Evolutionary conservation across 2,113 vertebrate genomes (phyloP), one percentile per base, ranked within the genome.

Genomic region (Cynoglossus semilaevis): DNA sequence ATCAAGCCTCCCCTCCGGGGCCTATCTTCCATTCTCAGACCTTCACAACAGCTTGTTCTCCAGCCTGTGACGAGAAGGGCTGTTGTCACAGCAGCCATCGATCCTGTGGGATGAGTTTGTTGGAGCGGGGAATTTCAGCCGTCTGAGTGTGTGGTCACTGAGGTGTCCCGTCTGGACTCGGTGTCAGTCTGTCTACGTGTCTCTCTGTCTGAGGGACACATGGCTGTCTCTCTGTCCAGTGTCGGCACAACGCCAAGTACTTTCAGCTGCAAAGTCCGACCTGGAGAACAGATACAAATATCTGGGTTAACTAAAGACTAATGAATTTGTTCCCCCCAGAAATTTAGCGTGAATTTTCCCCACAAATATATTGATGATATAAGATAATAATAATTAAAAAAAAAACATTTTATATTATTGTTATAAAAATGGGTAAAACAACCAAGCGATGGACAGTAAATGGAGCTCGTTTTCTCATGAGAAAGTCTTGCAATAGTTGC

Each of bases 51-150:
- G 74, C 85, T 85, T 85, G 80, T 85, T 87, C 80, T 77, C 50
- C 74, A 64, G 81, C 58, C 79, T 80, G 85, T 83, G 85, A 87
- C 81, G 71, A 77, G 77, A 72, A 48, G 63, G 40, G 49, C 80
- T 72, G 83, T 80, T 79, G 87, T 88, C 85, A 86, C 72, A 74
- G 83, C 67, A 67, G 80, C 82, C 67, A 89, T 87, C 81, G 79
- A 87, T 87, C 82, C 74, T 53, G 68, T 57, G 78, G 75, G 83
- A 87, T 82, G 85, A 83, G 83, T 85, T 82, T 77, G 80, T 85
- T 60, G 38, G 72, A 66, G 58, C 47, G 46, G 70, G 72, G 70
- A 77, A 80, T 74, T 86, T 81, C 74, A 74, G 71, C 85, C 81
- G 56, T 83, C 76, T 35, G 65, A 84, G 65, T 58, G 65, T 58